Evolutionary conservation across 2,113 vertebrate genomes (phyloP).

Genomic region (Sigmodon hispidus): DNA sequence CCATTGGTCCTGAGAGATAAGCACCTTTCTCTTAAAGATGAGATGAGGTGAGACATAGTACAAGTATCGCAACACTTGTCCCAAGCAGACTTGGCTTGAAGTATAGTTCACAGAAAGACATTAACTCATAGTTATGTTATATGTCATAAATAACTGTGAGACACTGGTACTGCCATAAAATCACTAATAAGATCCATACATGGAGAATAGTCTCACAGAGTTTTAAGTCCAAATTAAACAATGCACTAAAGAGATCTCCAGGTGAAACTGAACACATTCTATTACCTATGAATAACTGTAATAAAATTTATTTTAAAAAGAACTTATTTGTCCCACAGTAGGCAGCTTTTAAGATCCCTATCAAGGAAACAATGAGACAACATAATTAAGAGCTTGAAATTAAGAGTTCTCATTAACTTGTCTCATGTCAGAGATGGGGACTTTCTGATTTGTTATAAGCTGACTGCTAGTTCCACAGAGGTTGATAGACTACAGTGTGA

Average conservation of each 20-base stretch:
- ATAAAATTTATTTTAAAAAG: neutral
- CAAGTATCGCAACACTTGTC: neutral
- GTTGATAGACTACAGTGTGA: neutral
- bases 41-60: neutral
- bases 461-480: neutral
- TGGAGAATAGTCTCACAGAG: neutral
- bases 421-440: neutral
- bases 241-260: neutral
- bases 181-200: constrained; percentile 28
- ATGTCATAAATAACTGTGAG: constrained; percentile 7
- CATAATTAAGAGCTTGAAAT: constrained; percentile 31
- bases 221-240: constrained; percentile 32
- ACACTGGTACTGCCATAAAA: neutral
- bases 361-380: neutral
- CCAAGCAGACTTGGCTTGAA: constrained; percentile 24
- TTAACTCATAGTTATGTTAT: constrained; percentile 5
- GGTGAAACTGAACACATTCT: neutral
- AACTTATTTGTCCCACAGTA: neutral
- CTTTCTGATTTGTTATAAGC: neutral
- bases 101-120: constrained; percentile 23
- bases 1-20: constrained; percentile 15
- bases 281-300: neutral
- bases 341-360: neutral
- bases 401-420: neutral
- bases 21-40: neutral